phyloP scores from a whole-genome alignment of 2,797 vertebrate genomes.

The Lerista edwardsae region DNA sequence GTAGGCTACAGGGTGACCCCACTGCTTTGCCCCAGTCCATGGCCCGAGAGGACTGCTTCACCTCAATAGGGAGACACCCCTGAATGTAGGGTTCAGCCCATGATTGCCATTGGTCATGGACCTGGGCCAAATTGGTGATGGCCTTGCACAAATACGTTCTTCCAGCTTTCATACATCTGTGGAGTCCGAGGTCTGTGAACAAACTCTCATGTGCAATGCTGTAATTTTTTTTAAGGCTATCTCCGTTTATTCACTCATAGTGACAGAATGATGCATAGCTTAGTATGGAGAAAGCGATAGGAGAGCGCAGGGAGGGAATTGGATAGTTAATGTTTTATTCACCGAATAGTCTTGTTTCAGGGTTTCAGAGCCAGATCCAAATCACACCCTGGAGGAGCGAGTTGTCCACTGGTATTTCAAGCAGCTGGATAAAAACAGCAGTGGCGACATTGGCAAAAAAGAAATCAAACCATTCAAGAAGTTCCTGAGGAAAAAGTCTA shows the following conservation, averaged over 20 bases:
- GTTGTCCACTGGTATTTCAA: constrained; percentile 98
- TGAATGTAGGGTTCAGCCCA: not conserved
- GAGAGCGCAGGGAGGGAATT: not conserved
- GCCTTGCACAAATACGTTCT: not conserved
- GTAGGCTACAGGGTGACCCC: too few species aligned
- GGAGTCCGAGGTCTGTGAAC: not conserved
- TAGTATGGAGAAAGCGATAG: not conserved
- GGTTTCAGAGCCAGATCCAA: constrained; percentile 92
- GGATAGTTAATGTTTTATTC: not conserved
- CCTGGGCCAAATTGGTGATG: not conserved
- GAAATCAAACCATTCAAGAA: constrained; percentile 97
- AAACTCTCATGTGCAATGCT: not conserved
- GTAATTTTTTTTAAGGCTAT: not conserved
- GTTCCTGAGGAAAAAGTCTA: constrained; percentile 94
- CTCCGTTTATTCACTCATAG: not conserved
- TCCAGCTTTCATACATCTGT: not conserved
- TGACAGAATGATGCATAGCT: constrained; percentile 9
- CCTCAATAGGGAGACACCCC: too few species aligned
- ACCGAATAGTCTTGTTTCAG: constrained; percentile 68
- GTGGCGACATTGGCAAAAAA: constrained; percentile 95
- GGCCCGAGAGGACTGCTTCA: too few species aligned
- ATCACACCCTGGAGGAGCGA: constrained; percentile 93
- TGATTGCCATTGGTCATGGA: not conserved
- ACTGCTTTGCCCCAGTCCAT: too few species aligned
- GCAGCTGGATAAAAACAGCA: constrained; percentile 92